These are phyloP conservation scores for Denticeps clupeoides DNA, from an alignment of 2,797 vertebrate species.

Conservation along the genomic window DNA sequence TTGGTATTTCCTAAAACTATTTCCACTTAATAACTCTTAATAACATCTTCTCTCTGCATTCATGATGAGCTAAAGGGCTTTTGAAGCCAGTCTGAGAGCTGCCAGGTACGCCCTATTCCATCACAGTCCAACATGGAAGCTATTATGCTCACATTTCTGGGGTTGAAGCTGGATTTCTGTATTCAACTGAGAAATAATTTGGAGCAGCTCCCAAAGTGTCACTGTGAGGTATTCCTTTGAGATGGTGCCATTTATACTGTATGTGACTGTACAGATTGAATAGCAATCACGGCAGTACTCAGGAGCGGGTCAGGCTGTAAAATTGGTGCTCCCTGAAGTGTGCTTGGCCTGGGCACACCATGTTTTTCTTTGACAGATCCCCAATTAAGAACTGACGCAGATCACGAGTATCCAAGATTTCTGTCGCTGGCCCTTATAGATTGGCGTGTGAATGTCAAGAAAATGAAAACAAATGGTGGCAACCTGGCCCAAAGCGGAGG, in stretches of 20 bases:
- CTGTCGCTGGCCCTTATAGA: not conserved
- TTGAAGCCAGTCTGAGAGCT: not conserved
- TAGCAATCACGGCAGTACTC: not conserved
- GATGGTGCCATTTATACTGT: not conserved
- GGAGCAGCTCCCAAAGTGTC: not conserved
- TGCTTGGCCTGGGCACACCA: not conserved
- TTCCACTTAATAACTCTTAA: no score
- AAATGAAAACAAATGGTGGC: slow-evolving; percentile 16
- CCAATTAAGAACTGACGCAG: not conserved
- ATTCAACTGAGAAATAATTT: not conserved
- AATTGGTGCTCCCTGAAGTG: not conserved
- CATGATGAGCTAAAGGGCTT: no score
- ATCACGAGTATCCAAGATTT: slow-evolving; percentile 1
- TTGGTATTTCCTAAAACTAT: no score
- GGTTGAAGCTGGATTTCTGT: slow-evolving; percentile 1
- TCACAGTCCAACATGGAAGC: slow-evolving; percentile 11
- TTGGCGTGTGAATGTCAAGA: slow-evolving; percentile 1
- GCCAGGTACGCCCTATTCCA: not conserved
- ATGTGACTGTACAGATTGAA: not conserved
- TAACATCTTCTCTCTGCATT: no score
- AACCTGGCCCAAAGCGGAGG: not conserved
- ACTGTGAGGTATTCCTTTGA: not conserved
- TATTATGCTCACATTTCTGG: slow-evolving; percentile 7
- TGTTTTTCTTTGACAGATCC: slow-evolving; percentile 6
- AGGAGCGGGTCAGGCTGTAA: not conserved